These are phyloP conservation scores for Macroramphosus scolopax DNA, from an alignment of 2,797 vertebrate species.

Conservation along the genomic window DNA sequence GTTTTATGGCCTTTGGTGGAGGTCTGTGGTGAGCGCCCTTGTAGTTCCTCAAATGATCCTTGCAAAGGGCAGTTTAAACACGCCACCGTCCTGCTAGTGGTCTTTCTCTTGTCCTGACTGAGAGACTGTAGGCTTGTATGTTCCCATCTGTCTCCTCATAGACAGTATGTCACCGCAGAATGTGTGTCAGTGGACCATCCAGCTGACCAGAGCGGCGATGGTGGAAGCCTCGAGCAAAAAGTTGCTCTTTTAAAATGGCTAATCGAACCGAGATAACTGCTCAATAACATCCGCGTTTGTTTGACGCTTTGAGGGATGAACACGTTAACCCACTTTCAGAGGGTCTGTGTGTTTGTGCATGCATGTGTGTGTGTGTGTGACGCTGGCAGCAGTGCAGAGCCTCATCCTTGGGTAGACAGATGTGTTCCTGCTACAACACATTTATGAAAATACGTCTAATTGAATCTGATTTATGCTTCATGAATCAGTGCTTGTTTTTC, in stretches of 20 bases:
- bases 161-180: conserved; percentile 34
- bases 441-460: conserved; percentile 55
- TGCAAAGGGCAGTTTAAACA: too few relatives aligned
- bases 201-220: conserved; percentile 38
- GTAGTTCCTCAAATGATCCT: too few relatives aligned
- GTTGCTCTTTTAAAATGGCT: conserved; percentile 33
- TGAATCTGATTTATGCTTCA: conserved; percentile 57
- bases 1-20: too few relatives aligned
- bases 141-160: conserved; percentile 13
- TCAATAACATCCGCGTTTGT: conserved; percentile 62
- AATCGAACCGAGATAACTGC: conserved; percentile 42
- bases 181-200: conserved; percentile 70
- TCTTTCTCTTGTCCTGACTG: too few relatives aligned
- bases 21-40: too few relatives aligned
- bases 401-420: conserved; percentile 49
- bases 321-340: conserved; percentile 64
- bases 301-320: conserved; percentile 55
- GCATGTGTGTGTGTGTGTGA: conserved; percentile 12
- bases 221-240: conserved; percentile 25
- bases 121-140: too few relatives aligned
- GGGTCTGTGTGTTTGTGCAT: conserved; percentile 14
- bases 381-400: conserved; percentile 22
- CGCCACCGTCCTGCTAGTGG: too few relatives aligned
- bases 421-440: conserved; percentile 43
- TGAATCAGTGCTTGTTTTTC: conserved; percentile 21